Conservation (phyloP, 1,140 invertebrate species). For the Fopius arisanus region DNA sequence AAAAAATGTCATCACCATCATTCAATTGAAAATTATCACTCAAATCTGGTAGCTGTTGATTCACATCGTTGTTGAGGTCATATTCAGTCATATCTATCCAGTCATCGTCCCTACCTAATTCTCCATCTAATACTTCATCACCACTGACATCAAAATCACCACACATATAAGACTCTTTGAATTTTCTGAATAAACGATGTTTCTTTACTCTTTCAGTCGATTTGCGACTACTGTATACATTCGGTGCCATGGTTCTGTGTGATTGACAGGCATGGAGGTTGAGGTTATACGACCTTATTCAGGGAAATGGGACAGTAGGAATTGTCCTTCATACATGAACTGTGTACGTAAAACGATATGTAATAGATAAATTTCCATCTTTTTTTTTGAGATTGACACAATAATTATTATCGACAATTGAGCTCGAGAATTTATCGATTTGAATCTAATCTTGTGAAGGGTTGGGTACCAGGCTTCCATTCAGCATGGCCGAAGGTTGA, state of each 20-base stretch:
- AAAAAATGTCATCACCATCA: neutral
- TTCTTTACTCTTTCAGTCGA: neutral
- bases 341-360: no score
- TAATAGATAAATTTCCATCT: no score
- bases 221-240: neutral
- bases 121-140: neutral
- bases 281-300: neutral
- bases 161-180: neutral
- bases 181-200: neutral
- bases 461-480: neutral
- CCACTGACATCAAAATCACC: neutral
- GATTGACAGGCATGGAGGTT: neutral
- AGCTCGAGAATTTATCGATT: neutral
- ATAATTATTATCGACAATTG: neutral
- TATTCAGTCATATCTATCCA: neutral
- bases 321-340: no score
- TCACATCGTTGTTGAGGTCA: neutral
- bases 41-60: neutral
- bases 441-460: neutral
- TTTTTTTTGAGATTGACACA: no score
- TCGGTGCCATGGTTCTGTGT: no score
- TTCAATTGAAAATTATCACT: neutral
- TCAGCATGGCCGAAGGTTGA: neutral
- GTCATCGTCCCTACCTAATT: neutral
- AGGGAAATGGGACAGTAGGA: no score